Conservation (phyloP, 2,888 invertebrate genomes). For the Spodoptera picta region DNA sequence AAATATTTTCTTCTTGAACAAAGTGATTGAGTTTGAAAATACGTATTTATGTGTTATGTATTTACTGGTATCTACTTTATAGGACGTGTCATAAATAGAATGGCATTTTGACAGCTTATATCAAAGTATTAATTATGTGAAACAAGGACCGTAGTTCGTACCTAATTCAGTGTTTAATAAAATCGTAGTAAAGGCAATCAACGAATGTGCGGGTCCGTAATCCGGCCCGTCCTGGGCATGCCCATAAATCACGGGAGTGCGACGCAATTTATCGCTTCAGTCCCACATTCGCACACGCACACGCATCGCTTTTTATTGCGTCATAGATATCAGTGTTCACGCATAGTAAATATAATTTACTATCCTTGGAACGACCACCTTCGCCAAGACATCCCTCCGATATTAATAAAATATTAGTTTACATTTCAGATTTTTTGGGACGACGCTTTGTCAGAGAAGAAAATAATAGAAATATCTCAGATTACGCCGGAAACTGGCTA, state of each 20-base stretch:
- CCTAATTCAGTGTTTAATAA: slow-evolving; percentile 50
- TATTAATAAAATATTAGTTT: slow-evolving; percentile 24
- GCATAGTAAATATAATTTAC: slow-evolving; percentile 53
- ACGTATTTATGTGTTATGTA: too few species aligned
- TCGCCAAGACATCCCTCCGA: slow-evolving; percentile 12
- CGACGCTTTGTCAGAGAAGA: slow-evolving; percentile 1
- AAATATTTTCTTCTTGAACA: not conserved
- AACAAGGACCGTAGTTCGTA: slow-evolving; percentile 9
- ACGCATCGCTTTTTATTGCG: slow-evolving; percentile 65
- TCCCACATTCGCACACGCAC: slow-evolving; percentile 63
- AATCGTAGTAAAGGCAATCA: slow-evolving; percentile 51
- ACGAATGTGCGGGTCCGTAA: slow-evolving; percentile 57
- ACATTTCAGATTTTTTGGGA: slow-evolving; percentile 20
- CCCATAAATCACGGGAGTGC: slow-evolving; percentile 63
- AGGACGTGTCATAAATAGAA: too few species aligned
- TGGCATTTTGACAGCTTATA: not conserved
- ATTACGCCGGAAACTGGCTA: slow-evolving; percentile 13
- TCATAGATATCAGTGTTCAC: slow-evolving; percentile 60
- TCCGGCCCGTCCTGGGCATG: slow-evolving; percentile 49
- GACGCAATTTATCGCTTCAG: slow-evolving; percentile 67
- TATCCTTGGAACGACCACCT: slow-evolving; percentile 24
- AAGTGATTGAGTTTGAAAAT: not conserved
- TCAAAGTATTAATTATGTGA: slow-evolving; percentile 31
- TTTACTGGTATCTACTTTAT: too few species aligned
- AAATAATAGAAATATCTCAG: slow-evolving; percentile 14